Base-by-base conservation (phyloP, 2,888 invertebrate species). In the Ornithoptera priamus region DNA sequence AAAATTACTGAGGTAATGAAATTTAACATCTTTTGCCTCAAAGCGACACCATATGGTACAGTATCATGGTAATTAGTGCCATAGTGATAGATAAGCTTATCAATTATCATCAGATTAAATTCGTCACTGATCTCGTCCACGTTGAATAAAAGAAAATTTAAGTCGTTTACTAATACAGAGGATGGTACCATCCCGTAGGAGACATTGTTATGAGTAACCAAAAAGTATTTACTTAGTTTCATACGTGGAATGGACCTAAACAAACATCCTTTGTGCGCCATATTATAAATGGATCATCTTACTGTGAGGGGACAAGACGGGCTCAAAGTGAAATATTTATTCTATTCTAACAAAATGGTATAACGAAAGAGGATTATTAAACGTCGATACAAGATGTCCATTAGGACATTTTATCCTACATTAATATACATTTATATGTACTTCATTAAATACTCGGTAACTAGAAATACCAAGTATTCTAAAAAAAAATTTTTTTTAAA, bases 281-380 rank as follows among this genome's bases (percentile, higher is more conserved):
- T 60, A 64, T 57, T 70, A 67, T 67, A 64, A 70, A 70, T 61
- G 69, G 61, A 42, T 70, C 59, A 60, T 67, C 64, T 64, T 60
- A 56, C 53, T 67, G 64, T 64, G 67, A 56, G n/a, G 46, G 42
- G 56, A 59, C 67, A 15, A 57, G 64, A 70, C 46, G 58, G 30
- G 70, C 59, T 67, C 66, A 62, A 66, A 42, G 24, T 66, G 20
- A 67, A 70, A 66, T 67, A 66, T 66, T 63, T 56, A 65, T 60
- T 61, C 56, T 57, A 15, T 24, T 65, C 18, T 10, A 69, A 22
- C 60, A 69, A 64, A 64, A 69, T 56, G 56, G 61, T 62, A 30
- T 22, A 66, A 59, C 42, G 36, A 20, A 50, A 60, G 65, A 10
- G 46, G 60, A 66, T 50, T 66, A 60, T 53, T 53, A 53, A 53